Evolutionary conservation across 2,888 invertebrate genomes (phyloP).

Genomic region (Chrysomela aeneicollis): DNA sequence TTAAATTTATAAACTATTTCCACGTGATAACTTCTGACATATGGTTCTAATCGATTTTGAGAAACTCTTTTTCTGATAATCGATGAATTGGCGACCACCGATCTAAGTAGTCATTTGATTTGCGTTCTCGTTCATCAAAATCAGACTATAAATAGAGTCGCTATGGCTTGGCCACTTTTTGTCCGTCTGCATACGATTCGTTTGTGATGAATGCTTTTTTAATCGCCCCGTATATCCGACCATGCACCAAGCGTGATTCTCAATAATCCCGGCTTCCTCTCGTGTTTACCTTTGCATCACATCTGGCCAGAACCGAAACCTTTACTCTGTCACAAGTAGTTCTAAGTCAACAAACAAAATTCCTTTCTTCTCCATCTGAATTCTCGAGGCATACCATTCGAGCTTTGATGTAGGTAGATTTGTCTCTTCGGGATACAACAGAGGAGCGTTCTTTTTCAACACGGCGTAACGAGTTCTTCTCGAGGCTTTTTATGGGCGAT

Average conservation of each 20-base stretch:
- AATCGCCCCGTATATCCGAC: neutral
- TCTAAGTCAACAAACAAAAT: slow-evolving; percentile 3
- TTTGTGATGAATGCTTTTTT: neutral
- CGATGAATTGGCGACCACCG: too few relatives aligned
- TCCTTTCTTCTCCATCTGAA: neutral
- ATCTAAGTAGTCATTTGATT: too few relatives aligned
- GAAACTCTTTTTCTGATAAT: too few relatives aligned
- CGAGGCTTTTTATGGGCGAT: neutral
- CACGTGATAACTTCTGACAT: too few relatives aligned
- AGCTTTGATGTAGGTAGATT: neutral
- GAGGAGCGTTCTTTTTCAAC: neutral
- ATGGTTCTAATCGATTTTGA: too few relatives aligned
- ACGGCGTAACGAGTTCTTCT: neutral
- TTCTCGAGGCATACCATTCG: neutral
- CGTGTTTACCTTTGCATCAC: neutral
- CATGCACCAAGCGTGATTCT: neutral
- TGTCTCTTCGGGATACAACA: neutral
- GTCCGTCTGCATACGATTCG: too few relatives aligned
- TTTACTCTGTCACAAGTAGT: too few relatives aligned
- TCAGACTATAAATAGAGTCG: too few relatives aligned
- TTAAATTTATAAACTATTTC: too few relatives aligned
- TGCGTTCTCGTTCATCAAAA: too few relatives aligned
- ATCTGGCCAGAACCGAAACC: neutral
- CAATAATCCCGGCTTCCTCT: neutral
- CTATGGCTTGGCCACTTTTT: too few relatives aligned